Percentiles rank a stretch among this genome's conserved stretches.
phyloP scores from a whole-genome alignment of 1,140 invertebrate genomes.

The Sinonovacula constricta region DNA sequence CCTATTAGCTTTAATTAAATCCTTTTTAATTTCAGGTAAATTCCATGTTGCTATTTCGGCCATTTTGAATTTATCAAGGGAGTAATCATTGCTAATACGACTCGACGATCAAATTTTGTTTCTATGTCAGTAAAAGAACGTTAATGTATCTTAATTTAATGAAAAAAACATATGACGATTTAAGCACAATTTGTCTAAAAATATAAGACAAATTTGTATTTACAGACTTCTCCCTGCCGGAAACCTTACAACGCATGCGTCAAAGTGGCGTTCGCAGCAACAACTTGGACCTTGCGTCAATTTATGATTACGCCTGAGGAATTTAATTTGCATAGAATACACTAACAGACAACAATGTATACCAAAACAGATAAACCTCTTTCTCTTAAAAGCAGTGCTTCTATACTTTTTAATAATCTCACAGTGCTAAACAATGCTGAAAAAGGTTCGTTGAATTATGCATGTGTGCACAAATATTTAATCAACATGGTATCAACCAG shows the following conservation, averaged over 20 bases:
- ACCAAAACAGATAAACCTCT: slow-evolving; percentile 74
- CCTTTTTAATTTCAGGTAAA: slow-evolving; percentile 81
- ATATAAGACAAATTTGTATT: too few species aligned
- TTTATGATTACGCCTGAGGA: too few species aligned
- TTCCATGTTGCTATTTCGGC: slow-evolving; percentile 68
- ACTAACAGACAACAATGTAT: not conserved
- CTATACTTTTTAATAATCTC: slow-evolving; percentile 73
- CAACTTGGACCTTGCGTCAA: too few species aligned
- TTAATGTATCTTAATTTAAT: too few species aligned
- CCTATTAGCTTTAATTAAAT: slow-evolving; percentile 83
- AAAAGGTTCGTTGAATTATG: slow-evolving; percentile 70
- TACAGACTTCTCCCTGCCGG: too few species aligned
- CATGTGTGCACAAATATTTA: slow-evolving; percentile 73
- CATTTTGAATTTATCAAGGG: too few species aligned
- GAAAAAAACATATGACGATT: too few species aligned
- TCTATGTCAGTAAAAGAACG: too few species aligned
- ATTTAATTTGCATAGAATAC: too few species aligned
- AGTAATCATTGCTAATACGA: too few species aligned
- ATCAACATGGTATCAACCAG: slow-evolving; percentile 71
- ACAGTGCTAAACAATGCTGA: slow-evolving; percentile 64
- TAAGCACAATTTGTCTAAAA: too few species aligned
- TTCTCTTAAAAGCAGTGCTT: slow-evolving; percentile 71
- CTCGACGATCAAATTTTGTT: too few species aligned
- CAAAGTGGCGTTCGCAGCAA: slow-evolving; percentile 61
- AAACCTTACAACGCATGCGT: slow-evolving; percentile 42